phyloP scores from a whole-genome alignment of 2,113 vertebrate genomes.

The Tichodroma muraria region DNA sequence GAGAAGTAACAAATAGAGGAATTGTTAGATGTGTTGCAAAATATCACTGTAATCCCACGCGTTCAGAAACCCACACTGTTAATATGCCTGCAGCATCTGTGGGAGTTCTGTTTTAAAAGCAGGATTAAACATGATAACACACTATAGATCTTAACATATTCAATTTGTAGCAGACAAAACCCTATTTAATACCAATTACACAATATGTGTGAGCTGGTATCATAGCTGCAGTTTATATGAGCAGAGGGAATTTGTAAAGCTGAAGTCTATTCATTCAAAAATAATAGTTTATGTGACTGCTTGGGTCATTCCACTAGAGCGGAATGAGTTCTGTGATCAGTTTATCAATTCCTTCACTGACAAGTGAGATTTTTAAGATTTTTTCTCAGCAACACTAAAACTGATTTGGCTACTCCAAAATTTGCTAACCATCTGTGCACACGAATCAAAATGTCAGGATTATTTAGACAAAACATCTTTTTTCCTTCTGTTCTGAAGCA shows the following conservation, averaged over 20 bases:
- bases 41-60: neutral
- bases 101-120: slow-evolving; percentile 20
- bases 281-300: slow-evolving; percentile 6
- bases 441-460: slow-evolving; percentile 25
- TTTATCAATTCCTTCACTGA: slow-evolving; percentile 37
- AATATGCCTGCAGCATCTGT: neutral
- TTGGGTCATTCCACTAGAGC: neutral
- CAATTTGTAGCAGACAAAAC: slow-evolving; percentile 40
- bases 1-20: slow-evolving; percentile 26
- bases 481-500: slow-evolving; percentile 17
- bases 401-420: slow-evolving; percentile 39
- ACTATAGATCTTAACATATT: slow-evolving; percentile 30
- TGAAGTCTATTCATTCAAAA: slow-evolving; percentile 5
- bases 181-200: slow-evolving; percentile 23
- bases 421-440: slow-evolving; percentile 38
- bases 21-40: neutral
- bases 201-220: neutral
- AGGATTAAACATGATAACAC: slow-evolving; percentile 38
- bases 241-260: slow-evolving; percentile 17
- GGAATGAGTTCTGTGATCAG: slow-evolving; percentile 22
- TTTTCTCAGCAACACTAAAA: slow-evolving; percentile 26
- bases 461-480: slow-evolving; percentile 12
- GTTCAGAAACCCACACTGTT: slow-evolving; percentile 2
- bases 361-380: slow-evolving; percentile 25
- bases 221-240: neutral